These are phyloP conservation scores for Pangasianodon gigas DNA, from an alignment of 2,113 vertebrate genomes.

Conservation along the genomic window DNA sequence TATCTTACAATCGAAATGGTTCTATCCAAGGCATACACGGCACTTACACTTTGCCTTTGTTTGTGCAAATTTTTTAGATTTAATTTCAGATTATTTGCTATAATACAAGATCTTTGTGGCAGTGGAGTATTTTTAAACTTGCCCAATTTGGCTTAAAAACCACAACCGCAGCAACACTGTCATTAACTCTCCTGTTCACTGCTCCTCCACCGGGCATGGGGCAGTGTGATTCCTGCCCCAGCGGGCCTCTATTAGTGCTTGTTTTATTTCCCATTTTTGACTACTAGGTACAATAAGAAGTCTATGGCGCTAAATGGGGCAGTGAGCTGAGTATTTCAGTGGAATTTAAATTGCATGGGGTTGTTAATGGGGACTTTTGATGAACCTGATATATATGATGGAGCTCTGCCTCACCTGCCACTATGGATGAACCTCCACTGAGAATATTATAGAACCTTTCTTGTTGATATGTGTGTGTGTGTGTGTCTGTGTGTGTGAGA, in stretches of 20 bases:
- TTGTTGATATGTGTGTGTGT: background rate
- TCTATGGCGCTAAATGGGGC: background rate
- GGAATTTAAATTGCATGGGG: background rate
- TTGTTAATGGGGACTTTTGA: slow-evolving; percentile 1
- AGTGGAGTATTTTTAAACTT: background rate
- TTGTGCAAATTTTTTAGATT: background rate
- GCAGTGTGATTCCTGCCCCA: background rate
- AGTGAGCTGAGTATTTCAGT: background rate
- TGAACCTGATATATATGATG: background rate
- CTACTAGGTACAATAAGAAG: background rate
- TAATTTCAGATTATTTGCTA: background rate
- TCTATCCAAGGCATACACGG: background rate
- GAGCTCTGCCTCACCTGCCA: background rate
- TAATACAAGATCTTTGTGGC: background rate
- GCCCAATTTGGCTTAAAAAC: background rate
- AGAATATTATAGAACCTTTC: background rate
- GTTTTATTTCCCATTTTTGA: background rate
- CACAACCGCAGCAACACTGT: background rate
- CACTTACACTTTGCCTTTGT: background rate
- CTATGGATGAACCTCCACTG: background rate
- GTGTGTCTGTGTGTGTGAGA: background rate
- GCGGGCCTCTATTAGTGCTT: background rate
- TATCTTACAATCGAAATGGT: background rate
- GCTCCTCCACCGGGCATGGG: background rate
- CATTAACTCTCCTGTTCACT: background rate